Evolutionary conservation across 2,888 invertebrate species (phyloP), one percentile per base, ranked within the genome.

Genomic region (Hypercompe scribonia): DNA sequence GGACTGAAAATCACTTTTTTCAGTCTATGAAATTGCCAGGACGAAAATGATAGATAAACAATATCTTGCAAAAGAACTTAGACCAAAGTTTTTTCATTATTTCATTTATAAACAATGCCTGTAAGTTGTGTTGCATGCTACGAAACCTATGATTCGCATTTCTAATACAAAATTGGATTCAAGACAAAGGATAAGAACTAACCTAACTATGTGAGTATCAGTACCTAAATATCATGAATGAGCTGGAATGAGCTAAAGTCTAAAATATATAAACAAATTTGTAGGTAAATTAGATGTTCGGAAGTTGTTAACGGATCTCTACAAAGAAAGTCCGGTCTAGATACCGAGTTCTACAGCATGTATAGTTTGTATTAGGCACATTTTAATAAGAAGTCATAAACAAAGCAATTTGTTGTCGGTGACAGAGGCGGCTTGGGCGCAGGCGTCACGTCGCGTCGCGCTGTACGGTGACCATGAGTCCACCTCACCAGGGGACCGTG

Each of bases 371-470:
- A 83, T 81, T 83, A 82, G 82, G 81, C 82, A 88, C 87, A 88
- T 86, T 90, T 90, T 82, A 88, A 88, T 89, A 88, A 88, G 85
- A 81, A 84, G 84, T 80, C 85, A 90, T 91, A 90, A 91, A 91
- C 90, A 90, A 89, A 90, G 87, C 87, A 91, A 91, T 91, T 90
- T 87, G 89, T 86, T 82, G 83, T 77, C 81, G 85, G 81, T 86
- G 88, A 87, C 87, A 87, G 84, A 79, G 78, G 79, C 82, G 81
- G 82, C 79, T 78, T 76, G 73, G 75, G 85, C 85, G 86, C 84
- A 82, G 82, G 83, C 82, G 79, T 81, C 81, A 77, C 83, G 82
- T 78, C 78, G 77, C 75, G 73, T 71, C 73, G 71, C 72, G 74
- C 71, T 70, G 71, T 76, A 75, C 73, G 74, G 85, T 85, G 81